Evolutionary conservation across 2,797 vertebrate species (phyloP).

Genomic region (Semotilus atromaculatus): DNA sequence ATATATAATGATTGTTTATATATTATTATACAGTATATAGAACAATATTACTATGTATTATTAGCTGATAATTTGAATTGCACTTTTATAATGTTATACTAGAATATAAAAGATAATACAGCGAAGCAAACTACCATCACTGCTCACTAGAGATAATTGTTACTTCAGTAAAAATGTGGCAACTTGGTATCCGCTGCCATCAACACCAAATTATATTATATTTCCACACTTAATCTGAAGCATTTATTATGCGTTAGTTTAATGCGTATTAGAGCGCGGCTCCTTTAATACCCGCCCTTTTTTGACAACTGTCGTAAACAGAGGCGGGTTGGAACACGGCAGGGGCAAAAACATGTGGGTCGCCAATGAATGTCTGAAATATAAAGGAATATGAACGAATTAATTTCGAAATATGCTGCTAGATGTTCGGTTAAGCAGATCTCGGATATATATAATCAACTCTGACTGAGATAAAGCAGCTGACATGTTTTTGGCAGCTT

Average conservation of each 20-base stretch:
- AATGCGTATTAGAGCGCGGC: not conserved
- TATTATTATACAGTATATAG: not conserved
- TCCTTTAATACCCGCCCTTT: not conserved
- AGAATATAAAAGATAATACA: not conserved
- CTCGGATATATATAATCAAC: constrained; percentile 10
- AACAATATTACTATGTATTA: not conserved
- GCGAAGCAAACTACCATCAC: not conserved
- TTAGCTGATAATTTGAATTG: not conserved
- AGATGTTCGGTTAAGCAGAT: not conserved
- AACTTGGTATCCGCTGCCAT: not conserved
- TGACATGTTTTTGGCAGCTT: constrained; percentile 65
- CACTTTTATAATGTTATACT: not conserved
- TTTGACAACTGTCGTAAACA: constrained; percentile 59
- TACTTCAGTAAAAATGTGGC: not conserved
- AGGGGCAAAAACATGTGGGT: constrained; percentile 49
- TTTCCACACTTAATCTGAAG: not conserved
- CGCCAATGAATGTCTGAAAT: not conserved
- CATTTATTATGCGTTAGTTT: not conserved
- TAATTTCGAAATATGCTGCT: not conserved
- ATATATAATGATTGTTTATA: too few species aligned
- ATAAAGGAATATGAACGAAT: constrained; percentile 19
- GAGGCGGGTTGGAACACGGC: constrained; percentile 68
- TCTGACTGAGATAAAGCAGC: not conserved
- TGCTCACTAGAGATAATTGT: not conserved
- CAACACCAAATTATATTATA: not conserved